Base-by-base conservation (phyloP, 2,888 invertebrate genomes). In the Himalopsyche tibetana region DNA sequence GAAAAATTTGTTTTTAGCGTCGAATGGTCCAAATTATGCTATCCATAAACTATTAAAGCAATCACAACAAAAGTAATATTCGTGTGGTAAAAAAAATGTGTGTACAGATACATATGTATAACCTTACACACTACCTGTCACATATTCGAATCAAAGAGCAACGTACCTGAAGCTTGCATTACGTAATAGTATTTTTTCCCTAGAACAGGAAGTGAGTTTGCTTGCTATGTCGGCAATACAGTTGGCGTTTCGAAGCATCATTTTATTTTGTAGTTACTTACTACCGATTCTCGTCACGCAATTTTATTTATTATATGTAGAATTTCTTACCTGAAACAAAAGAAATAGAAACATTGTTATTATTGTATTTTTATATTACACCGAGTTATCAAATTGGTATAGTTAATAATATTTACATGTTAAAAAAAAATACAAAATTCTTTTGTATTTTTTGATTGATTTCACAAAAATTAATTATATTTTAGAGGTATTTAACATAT, bases 181-280 rank as follows among this genome's bases (percentile, higher is more conserved):
- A 38, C 80, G 80, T 80, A 80, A 80, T 80, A 40, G 9, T 85
- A 83, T 84, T 84, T 81, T 42, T 80, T 81, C 84, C 85, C 86
- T 84, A 82, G 84, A 83, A 86, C 87, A 87, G 87, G 87, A 87
- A 87, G 87, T 84, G 63, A 51, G 69, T 15, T 63, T 5, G 63
- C 19, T 63, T 8, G 19, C 28, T 28, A 6, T 9, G 63, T 28
- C 15, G 28, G 63, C 63, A 63, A 82, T n/a, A 12, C 2, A 6
- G 40, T 40, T 80, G 80, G 40, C 38, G 12, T 5, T 12, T 40
- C 15, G 40, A 36, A 40, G 12, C 15, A 80, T n/a, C n/a, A 40
- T n/a, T 11, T 8, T 40, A 42, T 38, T 80, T 2, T 15, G 80
- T 5, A n/a, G 2, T 19, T 9, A 63, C 63, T 19, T 9, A 63